Conservation (phyloP, 2,888 invertebrate species). For the Alentia gelatinosa region DNA sequence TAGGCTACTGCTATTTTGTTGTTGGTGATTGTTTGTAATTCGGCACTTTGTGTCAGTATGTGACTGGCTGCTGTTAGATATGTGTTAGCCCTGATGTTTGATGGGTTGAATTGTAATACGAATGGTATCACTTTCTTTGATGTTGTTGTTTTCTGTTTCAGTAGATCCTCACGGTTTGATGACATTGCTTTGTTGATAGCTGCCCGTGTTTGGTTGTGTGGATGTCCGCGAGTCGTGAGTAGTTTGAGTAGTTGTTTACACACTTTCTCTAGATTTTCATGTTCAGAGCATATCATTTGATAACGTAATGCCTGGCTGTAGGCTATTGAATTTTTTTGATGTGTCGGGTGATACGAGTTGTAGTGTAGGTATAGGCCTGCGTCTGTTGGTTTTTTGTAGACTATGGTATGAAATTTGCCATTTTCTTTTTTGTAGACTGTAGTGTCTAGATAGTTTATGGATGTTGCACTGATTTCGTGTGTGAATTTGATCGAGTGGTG, state of each 20-base stretch:
- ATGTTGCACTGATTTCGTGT: background rate
- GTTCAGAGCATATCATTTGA: background rate
- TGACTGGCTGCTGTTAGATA: background rate
- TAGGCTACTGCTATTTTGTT: background rate
- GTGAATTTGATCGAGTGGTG: conserved; percentile 17
- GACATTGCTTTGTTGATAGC: background rate
- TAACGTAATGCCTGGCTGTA: background rate
- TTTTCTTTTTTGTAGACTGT: background rate
- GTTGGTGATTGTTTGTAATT: background rate
- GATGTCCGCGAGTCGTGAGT: background rate
- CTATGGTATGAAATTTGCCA: background rate
- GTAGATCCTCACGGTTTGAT: background rate
- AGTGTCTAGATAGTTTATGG: background rate
- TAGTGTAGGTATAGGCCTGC: background rate
- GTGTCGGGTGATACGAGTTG: background rate
- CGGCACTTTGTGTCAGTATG: too few species aligned
- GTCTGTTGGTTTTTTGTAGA: background rate
- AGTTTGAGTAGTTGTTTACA: background rate
- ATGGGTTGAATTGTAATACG: background rate
- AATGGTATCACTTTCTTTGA: background rate
- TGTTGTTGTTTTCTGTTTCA: background rate
- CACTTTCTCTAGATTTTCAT: background rate
- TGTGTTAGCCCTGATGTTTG: background rate
- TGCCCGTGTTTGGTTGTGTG: background rate
- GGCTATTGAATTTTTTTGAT: background rate